Percentiles rank a stretch among this genome's conserved stretches.
Conservation (phyloP, 2,113 vertebrate species). For the Pampusana beccarii region DNA sequence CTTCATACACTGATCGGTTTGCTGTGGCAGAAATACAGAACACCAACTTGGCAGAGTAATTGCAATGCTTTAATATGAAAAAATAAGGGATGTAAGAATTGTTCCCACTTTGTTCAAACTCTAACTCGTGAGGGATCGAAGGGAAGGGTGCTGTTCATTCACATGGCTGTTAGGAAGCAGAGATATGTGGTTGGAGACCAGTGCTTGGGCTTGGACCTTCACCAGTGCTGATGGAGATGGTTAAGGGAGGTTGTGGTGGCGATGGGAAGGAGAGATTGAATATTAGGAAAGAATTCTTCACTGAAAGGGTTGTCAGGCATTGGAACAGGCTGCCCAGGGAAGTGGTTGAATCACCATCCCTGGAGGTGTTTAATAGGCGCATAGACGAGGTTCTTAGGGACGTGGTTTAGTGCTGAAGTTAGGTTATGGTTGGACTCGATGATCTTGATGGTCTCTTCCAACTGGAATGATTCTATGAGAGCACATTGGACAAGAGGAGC, state of each 20-base stretch:
- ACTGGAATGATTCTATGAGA: no score
- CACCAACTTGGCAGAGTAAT: background rate
- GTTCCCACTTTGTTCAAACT: background rate
- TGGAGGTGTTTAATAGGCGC: no score
- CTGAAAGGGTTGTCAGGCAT: no score
- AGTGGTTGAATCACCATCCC: no score
- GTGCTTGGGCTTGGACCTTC: background rate
- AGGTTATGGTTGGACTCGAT: no score
- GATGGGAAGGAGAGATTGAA: background rate
- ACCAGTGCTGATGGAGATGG: background rate
- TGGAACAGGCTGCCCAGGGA: no score
- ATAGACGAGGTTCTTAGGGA: no score
- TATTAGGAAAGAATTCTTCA: no score
- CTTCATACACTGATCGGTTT: background rate
- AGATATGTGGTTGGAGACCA: background rate
- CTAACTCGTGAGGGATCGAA: rapidly evolving
- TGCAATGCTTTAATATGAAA: background rate
- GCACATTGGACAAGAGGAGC: background rate
- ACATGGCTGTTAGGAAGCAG: background rate
- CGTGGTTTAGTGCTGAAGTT: no score
- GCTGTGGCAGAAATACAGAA: background rate
- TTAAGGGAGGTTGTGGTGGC: background rate
- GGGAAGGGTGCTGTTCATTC: background rate
- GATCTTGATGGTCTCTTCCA: no score
- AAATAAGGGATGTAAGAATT: background rate